Conservation (phyloP, 2,797 vertebrate genomes). For the Microctenopoma stevenorrisi region DNA sequence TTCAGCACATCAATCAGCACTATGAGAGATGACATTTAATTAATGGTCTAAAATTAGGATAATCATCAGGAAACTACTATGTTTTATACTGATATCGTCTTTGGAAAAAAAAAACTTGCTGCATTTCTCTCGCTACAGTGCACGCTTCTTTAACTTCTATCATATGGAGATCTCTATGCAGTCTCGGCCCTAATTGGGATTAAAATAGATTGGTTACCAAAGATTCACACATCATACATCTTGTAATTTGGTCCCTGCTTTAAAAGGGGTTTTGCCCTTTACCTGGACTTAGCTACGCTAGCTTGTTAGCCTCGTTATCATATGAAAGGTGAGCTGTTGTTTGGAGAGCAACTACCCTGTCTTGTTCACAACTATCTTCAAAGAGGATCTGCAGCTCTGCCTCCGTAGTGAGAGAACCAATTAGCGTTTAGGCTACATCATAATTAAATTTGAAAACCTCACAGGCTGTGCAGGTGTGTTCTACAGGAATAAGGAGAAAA, state of each 20-base stretch:
- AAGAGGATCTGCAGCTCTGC: slow-evolving; percentile 33
- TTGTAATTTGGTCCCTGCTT: slow-evolving; percentile 46
- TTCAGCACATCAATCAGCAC: no score
- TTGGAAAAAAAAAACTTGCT: not conserved
- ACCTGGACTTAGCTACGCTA: slow-evolving; percentile 37
- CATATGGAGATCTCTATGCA: slow-evolving; percentile 13
- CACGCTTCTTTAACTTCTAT: slow-evolving; percentile 21
- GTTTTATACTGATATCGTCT: no score
- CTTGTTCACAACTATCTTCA: slow-evolving; percentile 45
- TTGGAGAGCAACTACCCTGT: slow-evolving; percentile 62
- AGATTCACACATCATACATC: slow-evolving; percentile 35
- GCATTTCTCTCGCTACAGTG: not conserved
- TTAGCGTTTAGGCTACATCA: slow-evolving; percentile 52
- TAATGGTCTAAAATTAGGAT: no score
- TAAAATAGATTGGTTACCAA: slow-evolving; percentile 34
- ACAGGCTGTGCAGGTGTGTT: slow-evolving; percentile 44
- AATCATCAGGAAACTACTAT: no score
- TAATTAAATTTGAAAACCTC: slow-evolving; percentile 55
- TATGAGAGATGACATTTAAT: no score
- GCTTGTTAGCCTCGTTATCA: slow-evolving; percentile 56
- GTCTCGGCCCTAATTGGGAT: slow-evolving; percentile 16
- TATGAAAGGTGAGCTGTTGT: slow-evolving; percentile 58
- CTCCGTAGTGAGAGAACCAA: slow-evolving; percentile 50
- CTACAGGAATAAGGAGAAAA: slow-evolving; percentile 23
- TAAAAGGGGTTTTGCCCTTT: slow-evolving; percentile 38